These are phyloP conservation scores for Andrena haemorrhoa DNA, from an alignment of 2,888 invertebrate genomes.

Conservation along the genomic window DNA sequence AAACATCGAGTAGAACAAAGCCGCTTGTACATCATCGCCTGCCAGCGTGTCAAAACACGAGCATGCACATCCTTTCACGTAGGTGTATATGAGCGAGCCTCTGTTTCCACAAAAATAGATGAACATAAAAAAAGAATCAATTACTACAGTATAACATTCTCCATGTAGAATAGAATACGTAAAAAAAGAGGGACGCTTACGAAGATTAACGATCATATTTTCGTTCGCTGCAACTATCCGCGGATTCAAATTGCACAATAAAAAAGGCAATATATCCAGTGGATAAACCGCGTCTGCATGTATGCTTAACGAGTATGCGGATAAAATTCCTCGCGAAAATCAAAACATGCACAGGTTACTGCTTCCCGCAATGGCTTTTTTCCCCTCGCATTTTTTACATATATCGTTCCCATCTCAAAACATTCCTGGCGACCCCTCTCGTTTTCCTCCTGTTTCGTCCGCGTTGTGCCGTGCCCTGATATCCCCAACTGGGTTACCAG, in stretches of 20 bases:
- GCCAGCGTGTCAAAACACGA: too few species aligned
- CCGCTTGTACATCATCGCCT: too few species aligned
- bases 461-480: background rate
- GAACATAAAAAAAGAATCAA: background rate
- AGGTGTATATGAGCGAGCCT: too few species aligned
- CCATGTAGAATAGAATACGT: too few species aligned
- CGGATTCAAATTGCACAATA: constrained; percentile 3
- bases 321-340: constrained; percentile 53
- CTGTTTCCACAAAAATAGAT: background rate
- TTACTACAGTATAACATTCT: background rate
- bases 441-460: constrained; percentile 1
- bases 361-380: constrained; percentile 27
- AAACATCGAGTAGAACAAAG: background rate
- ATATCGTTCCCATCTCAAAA: constrained; percentile 32
- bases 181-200: background rate
- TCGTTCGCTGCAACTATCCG: constrained; percentile 14
- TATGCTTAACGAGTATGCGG: constrained; percentile 29
- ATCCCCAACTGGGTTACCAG: background rate
- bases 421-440: constrained; percentile 30
- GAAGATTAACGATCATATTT: constrained; percentile 12
- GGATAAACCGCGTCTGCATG: constrained; percentile 17
- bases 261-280: constrained; percentile 27
- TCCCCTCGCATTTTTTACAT: constrained; percentile 31
- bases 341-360: constrained; percentile 39
- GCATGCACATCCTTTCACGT: too few species aligned